Base-by-base conservation (phyloP, 1,140 invertebrate species). In the Brachionus manjavacas region DNA sequence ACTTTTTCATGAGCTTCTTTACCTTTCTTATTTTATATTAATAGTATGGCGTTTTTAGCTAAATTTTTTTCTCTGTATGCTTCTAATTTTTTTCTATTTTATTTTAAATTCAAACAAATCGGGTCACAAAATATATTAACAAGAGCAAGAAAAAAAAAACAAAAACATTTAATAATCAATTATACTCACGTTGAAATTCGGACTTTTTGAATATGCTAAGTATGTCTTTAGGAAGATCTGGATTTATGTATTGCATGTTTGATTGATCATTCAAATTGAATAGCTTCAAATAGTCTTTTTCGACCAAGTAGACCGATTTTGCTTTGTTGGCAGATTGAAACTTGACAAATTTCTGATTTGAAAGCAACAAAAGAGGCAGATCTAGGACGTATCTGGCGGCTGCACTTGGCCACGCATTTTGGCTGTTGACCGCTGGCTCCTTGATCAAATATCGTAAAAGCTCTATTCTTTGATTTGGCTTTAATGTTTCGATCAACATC, bases 341-440 rank as follows among this genome's bases (percentile, higher is more conserved):
- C 39, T 68, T 83, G 20, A 83, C 43, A 39, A 83, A 83, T 70
- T 83, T 39, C n/a, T 83, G 52, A 72, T 70, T 83, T 23, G 81
- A 55, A 28, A 72, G 28, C 14, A 68, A 20, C 35, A 83, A 83
- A 8, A 83, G 35, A 31, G 60, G 81, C 35, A 83, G 12, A n/a
- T 83, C 81, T 31, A 83, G 25, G 31, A 83, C 64, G 39, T 68
- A 68, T 23, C 81, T 25, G n/a, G 81, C 60, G 11, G 60, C 81
- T n/a, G 81, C n/a, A 35, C n/a, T 66, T 6, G 79, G 79, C 79
- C 79, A 81, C 12, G 52, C 8, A 25, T 41, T 60, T 14, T 35
- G 20, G 41, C 14, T 64, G 14, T 43, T 43, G 39, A 23, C 31
- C 9, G 6, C 14, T 12, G 79, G 79, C 52, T 81, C 79, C 66